Evolutionary conservation across 2,797 vertebrate species (phyloP).

Genomic region (Triplophysa bombifrons): DNA sequence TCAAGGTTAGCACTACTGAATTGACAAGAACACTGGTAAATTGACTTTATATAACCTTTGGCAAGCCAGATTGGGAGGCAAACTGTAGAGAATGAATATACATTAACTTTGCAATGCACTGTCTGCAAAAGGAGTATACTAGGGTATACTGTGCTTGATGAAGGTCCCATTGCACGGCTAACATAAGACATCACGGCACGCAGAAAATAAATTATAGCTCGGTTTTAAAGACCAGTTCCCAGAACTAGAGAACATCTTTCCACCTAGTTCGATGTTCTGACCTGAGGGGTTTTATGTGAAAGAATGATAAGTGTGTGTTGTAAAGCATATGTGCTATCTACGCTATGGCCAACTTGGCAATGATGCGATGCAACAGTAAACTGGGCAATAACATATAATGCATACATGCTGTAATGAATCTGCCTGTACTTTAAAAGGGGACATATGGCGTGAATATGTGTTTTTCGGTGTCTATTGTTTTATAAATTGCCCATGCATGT

Average conservation of each 20-base stretch:
- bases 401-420: conserved; percentile 12
- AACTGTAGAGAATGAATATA: conserved; percentile 9
- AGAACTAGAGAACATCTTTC: conserved; percentile 1
- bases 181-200: neutral
- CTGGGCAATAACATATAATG: neutral
- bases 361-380: neutral
- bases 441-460: too few relatives aligned
- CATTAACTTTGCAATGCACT: conserved; percentile 2
- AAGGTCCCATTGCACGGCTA: neutral
- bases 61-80: neutral
- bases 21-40: conserved; percentile 12
- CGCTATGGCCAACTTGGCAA: neutral
- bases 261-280: neutral
- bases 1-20: neutral
- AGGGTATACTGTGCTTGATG: too few relatives aligned
- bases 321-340: neutral
- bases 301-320: conserved; percentile 4
- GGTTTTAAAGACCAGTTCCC: neutral
- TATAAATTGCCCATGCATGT: too few relatives aligned
- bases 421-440: neutral
- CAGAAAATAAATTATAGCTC: neutral
- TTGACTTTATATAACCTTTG: conserved; percentile 3
- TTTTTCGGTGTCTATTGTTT: too few relatives aligned
- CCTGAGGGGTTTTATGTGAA: neutral
- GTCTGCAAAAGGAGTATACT: neutral